Evolutionary conservation across 2,797 vertebrate species (phyloP).

Genomic region (Sylvilagus floridanus): DNA sequence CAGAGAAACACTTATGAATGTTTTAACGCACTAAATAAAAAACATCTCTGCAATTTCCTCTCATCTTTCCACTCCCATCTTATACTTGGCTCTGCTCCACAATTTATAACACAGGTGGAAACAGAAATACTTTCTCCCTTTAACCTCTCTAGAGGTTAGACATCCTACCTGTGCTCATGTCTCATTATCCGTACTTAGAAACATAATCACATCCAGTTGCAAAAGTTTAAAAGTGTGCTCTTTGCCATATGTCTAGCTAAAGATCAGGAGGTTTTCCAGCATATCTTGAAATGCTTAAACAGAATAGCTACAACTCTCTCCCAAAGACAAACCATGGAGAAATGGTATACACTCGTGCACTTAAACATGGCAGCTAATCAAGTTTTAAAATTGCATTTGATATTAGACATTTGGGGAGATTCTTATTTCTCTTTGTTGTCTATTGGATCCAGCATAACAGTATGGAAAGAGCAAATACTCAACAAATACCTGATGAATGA

Average conservation of each 20-base stretch:
- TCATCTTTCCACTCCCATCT: background rate
- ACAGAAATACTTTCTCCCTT: background rate
- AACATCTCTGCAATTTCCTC: background rate
- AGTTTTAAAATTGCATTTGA: background rate
- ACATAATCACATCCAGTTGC: background rate
- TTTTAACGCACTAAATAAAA: background rate
- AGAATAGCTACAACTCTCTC: background rate
- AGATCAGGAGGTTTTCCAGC: background rate
- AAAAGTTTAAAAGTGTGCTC: background rate
- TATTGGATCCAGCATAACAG: background rate
- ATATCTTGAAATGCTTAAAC: background rate
- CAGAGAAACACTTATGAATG: background rate
- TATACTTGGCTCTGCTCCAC: background rate
- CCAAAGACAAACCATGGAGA: background rate
- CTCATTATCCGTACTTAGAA: background rate
- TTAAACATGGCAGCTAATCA: background rate
- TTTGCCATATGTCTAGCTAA: background rate
- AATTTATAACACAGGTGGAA: background rate
- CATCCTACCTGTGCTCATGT: background rate
- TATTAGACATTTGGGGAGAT: background rate
- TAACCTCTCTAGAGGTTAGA: background rate
- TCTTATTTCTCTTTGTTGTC: background rate
- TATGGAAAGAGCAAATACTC: background rate
- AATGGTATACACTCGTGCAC: background rate
- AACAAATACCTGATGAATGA: slow-evolving; percentile 4